phyloP scores from a whole-genome alignment of 2,888 invertebrate species.

The Cylloceria caligata region DNA sequence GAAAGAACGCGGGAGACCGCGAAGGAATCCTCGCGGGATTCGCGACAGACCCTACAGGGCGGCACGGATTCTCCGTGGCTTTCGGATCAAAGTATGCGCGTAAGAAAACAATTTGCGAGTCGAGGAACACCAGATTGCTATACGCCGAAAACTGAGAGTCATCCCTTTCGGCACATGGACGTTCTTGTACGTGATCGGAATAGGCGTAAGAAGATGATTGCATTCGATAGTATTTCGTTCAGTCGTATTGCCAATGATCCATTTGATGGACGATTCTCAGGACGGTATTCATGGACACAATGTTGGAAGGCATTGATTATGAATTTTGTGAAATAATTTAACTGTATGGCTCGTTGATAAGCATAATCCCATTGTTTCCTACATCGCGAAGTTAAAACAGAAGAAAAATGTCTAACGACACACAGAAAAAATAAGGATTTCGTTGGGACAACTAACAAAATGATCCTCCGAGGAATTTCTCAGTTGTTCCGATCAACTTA shows the following conservation, averaged over 20 bases:
- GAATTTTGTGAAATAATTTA: not conserved
- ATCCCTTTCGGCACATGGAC: conserved; percentile 43
- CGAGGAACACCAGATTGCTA: conserved; percentile 25
- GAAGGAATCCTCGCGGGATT: conserved; percentile 63
- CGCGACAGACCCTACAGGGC: conserved; percentile 35
- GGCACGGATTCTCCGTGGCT: conserved; percentile 1
- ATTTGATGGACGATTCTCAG: not conserved
- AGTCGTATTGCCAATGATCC: conserved; percentile 23
- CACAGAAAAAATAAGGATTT: too few species aligned
- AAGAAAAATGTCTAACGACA: not conserved
- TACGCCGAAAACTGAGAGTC: conserved; percentile 58
- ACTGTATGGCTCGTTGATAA: not conserved
- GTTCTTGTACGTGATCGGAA: conserved; percentile 23
- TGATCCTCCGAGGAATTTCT: not conserved
- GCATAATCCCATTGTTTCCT: not conserved
- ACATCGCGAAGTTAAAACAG: not conserved
- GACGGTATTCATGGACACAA: not conserved
- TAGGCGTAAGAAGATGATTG: conserved; percentile 5
- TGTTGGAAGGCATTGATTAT: not conserved
- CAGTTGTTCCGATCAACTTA: not conserved
- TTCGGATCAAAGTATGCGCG: conserved; percentile 57
- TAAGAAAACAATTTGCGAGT: conserved; percentile 52
- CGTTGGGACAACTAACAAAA: too few species aligned
- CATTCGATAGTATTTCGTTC: conserved; percentile 15
- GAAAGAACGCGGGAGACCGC: conserved; percentile 64